These are phyloP conservation scores for Hypsibius dujardini DNA, from an alignment of 1,140 invertebrate species.

Conservation along the genomic window DNA sequence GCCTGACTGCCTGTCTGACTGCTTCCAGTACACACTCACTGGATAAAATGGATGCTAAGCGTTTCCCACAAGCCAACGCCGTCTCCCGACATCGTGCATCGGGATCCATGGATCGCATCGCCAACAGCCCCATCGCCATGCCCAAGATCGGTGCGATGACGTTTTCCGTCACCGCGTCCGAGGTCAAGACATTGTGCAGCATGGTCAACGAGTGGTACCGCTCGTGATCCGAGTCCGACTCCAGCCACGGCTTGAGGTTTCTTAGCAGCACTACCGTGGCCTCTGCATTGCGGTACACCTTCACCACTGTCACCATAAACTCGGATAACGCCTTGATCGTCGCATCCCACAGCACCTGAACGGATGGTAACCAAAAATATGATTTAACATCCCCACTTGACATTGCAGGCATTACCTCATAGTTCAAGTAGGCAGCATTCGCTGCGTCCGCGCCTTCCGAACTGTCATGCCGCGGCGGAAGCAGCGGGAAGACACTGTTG, in stretches of 20 bases:
- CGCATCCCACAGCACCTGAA: conserved; percentile 13
- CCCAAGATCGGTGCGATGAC: not conserved
- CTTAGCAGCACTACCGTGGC: not conserved
- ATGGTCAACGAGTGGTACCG: not conserved
- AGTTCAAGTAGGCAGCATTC: conserved; percentile 7
- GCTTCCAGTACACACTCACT: not conserved
- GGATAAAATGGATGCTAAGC: not conserved
- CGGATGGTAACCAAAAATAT: not conserved
- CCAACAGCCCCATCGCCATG: not conserved
- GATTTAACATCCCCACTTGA: not conserved
- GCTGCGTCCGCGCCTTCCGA: not conserved
- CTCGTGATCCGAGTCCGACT: conserved; percentile 14
- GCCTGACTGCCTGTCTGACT: not conserved
- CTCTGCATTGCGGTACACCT: not conserved
- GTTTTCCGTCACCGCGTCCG: not conserved
- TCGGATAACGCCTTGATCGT: not conserved
- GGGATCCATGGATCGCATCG: not conserved
- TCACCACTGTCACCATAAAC: conserved; percentile 9
- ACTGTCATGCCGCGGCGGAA: not conserved
- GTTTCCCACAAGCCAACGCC: not conserved
- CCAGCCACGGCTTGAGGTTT: conserved; percentile 6
- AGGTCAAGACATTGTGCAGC: not conserved
- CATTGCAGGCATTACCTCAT: conserved; percentile 4
- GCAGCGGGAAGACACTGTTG: conserved; percentile 7
- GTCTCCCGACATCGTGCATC: conserved; percentile 10